Evolutionary conservation across 2,888 invertebrate species (phyloP).

Genomic region (Drosophila atroscutellata): DNA sequence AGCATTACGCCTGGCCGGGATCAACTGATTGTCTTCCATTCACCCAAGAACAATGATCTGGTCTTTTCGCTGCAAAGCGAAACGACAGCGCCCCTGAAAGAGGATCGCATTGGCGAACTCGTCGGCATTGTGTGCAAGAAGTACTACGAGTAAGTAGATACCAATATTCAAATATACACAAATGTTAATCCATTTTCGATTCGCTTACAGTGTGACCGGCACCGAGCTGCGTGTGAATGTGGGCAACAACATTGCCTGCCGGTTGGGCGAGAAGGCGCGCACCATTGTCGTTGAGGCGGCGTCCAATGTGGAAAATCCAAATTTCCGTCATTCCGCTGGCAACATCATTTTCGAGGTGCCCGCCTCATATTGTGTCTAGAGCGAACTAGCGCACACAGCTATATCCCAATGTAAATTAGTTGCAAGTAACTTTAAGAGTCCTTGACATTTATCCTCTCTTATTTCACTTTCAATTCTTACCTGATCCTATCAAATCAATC

Average conservation of each 20-base stretch:
- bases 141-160: constrained; percentile 89
- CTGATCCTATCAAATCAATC: constrained; percentile 7
- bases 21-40: constrained; percentile 94
- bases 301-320: constrained; percentile 82
- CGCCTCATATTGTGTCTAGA: constrained; percentile 82
- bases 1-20: constrained; percentile 94
- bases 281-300: constrained; percentile 83
- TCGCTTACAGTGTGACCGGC: constrained; percentile 87
- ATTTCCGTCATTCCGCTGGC: constrained; percentile 82
- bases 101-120: constrained; percentile 94
- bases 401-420: constrained; percentile 60
- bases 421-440: constrained; percentile 34
- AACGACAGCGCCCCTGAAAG: constrained; percentile 82
- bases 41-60: constrained; percentile 94
- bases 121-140: constrained; percentile 92
- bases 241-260: constrained; percentile 91
- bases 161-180: neutral
- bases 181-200: constrained; percentile 24
- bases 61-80: constrained; percentile 90
- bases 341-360: constrained; percentile 85
- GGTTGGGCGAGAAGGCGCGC: constrained; percentile 92
- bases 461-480: neutral
- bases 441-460: neutral
- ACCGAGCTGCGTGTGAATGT: constrained; percentile 90
- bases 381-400: neutral